Conservation (phyloP, 37 sponge, comb jelly and placozoan species). For the Petrosia ficiformis region DNA sequence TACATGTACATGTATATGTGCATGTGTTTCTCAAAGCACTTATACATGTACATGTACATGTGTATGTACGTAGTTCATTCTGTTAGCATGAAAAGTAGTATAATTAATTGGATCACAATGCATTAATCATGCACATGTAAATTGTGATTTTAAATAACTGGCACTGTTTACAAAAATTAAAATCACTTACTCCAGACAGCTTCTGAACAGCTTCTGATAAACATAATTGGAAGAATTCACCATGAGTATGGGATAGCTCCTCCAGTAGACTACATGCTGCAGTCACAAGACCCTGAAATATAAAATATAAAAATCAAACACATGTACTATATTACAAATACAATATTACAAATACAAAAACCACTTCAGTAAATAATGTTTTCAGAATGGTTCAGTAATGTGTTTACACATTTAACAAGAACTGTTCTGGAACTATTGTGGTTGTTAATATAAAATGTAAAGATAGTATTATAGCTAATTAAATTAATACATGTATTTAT, state of each 20-base stretch:
- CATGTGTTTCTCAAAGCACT: too few species aligned
- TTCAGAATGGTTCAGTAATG: background rate
- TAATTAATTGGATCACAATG: too few species aligned
- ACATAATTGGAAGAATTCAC: constrained; percentile 47
- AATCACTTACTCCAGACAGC: constrained; percentile 73
- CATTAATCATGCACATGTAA: too few species aligned
- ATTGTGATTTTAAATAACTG: too few species aligned
- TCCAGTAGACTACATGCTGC: constrained; percentile 81
- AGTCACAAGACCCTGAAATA: constrained; percentile 84
- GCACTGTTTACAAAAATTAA: too few species aligned
- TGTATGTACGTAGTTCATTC: background rate
- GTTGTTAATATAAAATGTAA: too few species aligned
- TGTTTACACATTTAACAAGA: background rate
- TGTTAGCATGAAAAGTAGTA: background rate
- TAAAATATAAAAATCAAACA: background rate
- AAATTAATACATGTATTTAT: too few species aligned
- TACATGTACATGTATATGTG: too few species aligned
- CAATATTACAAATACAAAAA: background rate
- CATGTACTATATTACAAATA: background rate
- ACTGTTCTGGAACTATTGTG: background rate
- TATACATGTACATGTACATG: constrained; percentile 12
- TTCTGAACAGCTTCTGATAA: constrained; percentile 69
- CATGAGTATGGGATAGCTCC: constrained; percentile 66
- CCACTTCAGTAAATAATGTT: background rate
- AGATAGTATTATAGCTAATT: too few species aligned